Percentiles rank a stretch among this genome's conserved stretches.
phyloP scores from a whole-genome alignment of 1,140 invertebrate species.

The Cataglyphis hispanica region DNA sequence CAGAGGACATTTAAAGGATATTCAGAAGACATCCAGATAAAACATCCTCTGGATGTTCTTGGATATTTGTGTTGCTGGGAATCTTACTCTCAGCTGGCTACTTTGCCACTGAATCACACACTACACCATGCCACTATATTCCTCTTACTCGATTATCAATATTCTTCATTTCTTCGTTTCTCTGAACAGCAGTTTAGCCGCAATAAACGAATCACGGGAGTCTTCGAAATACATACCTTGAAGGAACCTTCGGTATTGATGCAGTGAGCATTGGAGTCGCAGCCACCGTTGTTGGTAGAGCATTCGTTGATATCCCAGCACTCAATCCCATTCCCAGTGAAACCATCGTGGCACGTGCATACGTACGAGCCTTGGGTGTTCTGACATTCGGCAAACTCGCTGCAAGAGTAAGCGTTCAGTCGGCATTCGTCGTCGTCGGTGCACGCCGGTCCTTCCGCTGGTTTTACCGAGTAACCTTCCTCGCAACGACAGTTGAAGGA shows the following conservation, averaged over 20 bases:
- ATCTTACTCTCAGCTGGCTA: no score
- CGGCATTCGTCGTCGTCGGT: constrained; percentile 95
- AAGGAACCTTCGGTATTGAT: constrained; percentile 95
- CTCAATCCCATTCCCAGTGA: constrained; percentile 92
- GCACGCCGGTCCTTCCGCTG: constrained; percentile 90
- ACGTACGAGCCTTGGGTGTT: constrained; percentile 94
- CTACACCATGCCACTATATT: no score
- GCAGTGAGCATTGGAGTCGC: constrained; percentile 94
- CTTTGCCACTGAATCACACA: no score
- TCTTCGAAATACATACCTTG: constrained; percentile 83
- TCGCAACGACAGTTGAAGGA: constrained; percentile 93
- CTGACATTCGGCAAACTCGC: constrained; percentile 93
- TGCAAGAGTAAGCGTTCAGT: constrained; percentile 92
- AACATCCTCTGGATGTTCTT: no score
- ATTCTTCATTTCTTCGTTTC: no score
- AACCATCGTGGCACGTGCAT: constrained; percentile 94
- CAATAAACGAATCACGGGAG: neutral
- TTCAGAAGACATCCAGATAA: no score
- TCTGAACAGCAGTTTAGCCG: neutral
- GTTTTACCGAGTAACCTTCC: constrained; percentile 94
- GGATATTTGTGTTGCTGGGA: no score
- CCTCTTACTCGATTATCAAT: no score
- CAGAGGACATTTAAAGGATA: no score
- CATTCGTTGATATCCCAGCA: constrained; percentile 94
- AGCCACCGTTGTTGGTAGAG: constrained; percentile 92